Base-by-base conservation (phyloP, 2,797 vertebrate genomes). In the Xenentodon cancila region DNA sequence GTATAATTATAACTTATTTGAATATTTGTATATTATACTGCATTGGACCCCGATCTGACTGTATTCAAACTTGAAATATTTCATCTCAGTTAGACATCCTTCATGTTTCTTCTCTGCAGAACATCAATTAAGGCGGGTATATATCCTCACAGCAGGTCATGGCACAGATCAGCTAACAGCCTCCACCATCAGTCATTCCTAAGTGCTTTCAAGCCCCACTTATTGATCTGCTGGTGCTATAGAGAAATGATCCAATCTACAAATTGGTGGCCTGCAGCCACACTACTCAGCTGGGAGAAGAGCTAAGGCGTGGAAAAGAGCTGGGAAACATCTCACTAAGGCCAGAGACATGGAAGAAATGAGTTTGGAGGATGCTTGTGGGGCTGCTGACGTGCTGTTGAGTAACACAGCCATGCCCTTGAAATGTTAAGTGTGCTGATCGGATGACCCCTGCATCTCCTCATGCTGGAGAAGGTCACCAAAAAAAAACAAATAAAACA, bases 221-320 rank as follows among this genome's bases (percentile, higher is more conserved):
- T 85, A 90, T 90, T 73, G 86, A 88, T 88, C 84, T 21, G 73
- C 59, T 82, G 87, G 43, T 59, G 74, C 80, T 70, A 68, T 59
- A 69, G 79, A 87, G 81, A 79, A 86, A 86, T 81, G 47, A 48
- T 85, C 84, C 81, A 82, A 81, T 86, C 83, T 86, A 48, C 77
- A 85, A 84, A 88, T 72, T 84, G 83, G 66, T 82, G 75, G 75
- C 82, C 48, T 9, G 78, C 54, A 82, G 81, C 79, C 79, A 73
- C 62, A 1, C 45, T 1, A 59, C 70, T 72, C 69, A 45, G 54
- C 71, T 18, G 64, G 60, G 69, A 68, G 65, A 62, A 61, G 70
- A 79, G 76, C 63, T 64, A 78, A 79, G 77, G 79, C 57, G 68
- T 44, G 68, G 74, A 85, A 65, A 80, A 75, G 77, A 77, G 71